Percentiles rank a stretch among this genome's conserved stretches.
Evolutionary conservation across 2,113 vertebrate genomes (phyloP).

Genomic region (Muntiacus reevesi): DNA sequence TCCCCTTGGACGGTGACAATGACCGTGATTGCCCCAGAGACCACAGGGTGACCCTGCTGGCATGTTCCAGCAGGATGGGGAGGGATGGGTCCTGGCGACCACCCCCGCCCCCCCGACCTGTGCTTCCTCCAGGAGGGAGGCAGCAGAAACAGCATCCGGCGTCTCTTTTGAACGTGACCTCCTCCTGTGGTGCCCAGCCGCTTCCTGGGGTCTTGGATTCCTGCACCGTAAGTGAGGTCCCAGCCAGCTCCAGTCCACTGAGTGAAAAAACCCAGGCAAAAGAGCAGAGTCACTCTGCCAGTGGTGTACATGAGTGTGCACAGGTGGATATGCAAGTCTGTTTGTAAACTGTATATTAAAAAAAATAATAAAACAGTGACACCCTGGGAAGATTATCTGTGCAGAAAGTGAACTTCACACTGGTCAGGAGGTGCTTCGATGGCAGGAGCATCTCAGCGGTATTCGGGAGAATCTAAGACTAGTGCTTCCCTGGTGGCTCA

Average conservation of each 20-base stretch:
- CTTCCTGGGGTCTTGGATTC: background rate
- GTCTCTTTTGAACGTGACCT: background rate
- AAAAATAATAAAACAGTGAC: background rate
- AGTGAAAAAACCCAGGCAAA: background rate
- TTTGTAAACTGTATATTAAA: background rate
- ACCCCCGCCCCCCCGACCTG: no score
- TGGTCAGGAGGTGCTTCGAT: fast-evolving
- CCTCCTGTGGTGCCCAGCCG: background rate
- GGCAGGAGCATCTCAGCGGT: background rate
- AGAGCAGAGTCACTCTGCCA: background rate
- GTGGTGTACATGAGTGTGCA: background rate
- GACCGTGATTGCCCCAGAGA: background rate
- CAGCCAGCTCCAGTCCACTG: background rate
- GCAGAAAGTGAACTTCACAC: background rate
- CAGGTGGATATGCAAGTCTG: fast-evolving
- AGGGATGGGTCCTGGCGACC: background rate
- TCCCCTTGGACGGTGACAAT: background rate
- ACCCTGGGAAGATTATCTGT: background rate
- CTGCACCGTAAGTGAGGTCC: background rate
- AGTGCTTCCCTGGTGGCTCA: background rate
- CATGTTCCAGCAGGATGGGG: background rate
- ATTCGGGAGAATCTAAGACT: no score
- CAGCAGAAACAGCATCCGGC: background rate
- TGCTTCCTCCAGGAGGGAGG: background rate
- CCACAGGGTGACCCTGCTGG: background rate